Conservation (phyloP, 2,888 invertebrate species). For the Teleiodes luculella region DNA sequence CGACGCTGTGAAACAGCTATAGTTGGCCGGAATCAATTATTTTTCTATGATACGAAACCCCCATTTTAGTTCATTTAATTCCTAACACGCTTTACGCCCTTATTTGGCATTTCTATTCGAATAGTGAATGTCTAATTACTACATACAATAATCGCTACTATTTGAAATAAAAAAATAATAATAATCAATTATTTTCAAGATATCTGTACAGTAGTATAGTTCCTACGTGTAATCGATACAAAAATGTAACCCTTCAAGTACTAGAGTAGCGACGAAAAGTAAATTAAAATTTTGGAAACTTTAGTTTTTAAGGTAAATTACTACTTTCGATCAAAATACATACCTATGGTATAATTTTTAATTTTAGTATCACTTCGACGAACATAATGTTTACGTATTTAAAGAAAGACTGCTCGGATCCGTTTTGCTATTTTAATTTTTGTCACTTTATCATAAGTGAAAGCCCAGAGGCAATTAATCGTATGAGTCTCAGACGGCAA, state of each 20-base stretch:
- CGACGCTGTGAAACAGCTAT: conserved; percentile 58
- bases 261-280: conserved; percentile 55
- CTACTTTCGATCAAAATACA: conserved; percentile 56
- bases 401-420: conserved; percentile 71
- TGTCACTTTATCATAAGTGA: conserved; percentile 16
- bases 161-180: too few species aligned
- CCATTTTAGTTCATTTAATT: conserved; percentile 16
- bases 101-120: conserved; percentile 7
- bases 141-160: conserved; percentile 40
- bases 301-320: conserved; percentile 47
- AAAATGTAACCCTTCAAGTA: conserved; percentile 68
- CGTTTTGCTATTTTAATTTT: conserved; percentile 41
- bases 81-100: conserved; percentile 9
- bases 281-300: conserved; percentile 11
- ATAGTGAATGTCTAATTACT: conserved; percentile 24
- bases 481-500: conserved; percentile 70
- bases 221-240: conserved; percentile 74
- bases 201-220: conserved; percentile 75
- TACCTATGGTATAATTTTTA: conserved; percentile 43
- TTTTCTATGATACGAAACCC: conserved; percentile 26
- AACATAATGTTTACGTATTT: conserved; percentile 52
- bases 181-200: conserved; percentile 54
- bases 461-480: conserved; percentile 68
- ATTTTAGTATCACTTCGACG: background rate
- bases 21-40: conserved; percentile 33